Conservation (phyloP, 2,888 invertebrate species). For the Stegana nigrithorax region DNA sequence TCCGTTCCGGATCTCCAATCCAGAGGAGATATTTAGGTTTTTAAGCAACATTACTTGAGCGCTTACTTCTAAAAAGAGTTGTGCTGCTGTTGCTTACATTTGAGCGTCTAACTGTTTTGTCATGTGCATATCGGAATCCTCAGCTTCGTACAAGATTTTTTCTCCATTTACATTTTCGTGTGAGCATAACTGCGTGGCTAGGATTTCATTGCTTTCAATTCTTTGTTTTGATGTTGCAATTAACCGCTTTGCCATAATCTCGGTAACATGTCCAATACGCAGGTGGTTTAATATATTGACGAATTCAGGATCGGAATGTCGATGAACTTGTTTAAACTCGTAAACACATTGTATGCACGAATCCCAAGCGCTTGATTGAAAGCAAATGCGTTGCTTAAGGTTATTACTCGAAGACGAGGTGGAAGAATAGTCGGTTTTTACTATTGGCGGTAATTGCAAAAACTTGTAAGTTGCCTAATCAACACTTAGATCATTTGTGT, state of each 20-base stretch:
- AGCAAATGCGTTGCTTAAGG: constrained; percentile 82
- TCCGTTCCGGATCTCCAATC: constrained; percentile 94
- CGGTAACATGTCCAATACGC: constrained; percentile 85
- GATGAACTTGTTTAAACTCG: constrained; percentile 85
- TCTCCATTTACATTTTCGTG: constrained; percentile 80
- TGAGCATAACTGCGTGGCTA: constrained; percentile 92
- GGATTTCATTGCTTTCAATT: constrained; percentile 86
- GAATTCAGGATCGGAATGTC: constrained; percentile 88
- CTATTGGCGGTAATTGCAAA: constrained; percentile 90
- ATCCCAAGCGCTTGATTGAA: constrained; percentile 88
- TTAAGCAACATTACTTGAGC: constrained; percentile 94
- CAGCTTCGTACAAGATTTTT: constrained; percentile 75
- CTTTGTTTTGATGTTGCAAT: constrained; percentile 80
- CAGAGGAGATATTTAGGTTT: constrained; percentile 86
- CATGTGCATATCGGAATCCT: constrained; percentile 81
- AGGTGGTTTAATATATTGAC: constrained; percentile 86
- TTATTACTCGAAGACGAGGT: constrained; percentile 8
- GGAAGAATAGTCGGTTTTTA: constrained; percentile 53
- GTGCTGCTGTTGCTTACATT: constrained; percentile 80
- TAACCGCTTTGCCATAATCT: constrained; percentile 78
- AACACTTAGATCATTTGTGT: no score
- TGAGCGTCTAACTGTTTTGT: constrained; percentile 80
- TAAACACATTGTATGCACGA: constrained; percentile 81
- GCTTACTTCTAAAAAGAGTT: constrained; percentile 78
- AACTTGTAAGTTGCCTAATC: no score